phyloP scores from a whole-genome alignment of 2,113 vertebrate species.

The Amazona vittata region DNA sequence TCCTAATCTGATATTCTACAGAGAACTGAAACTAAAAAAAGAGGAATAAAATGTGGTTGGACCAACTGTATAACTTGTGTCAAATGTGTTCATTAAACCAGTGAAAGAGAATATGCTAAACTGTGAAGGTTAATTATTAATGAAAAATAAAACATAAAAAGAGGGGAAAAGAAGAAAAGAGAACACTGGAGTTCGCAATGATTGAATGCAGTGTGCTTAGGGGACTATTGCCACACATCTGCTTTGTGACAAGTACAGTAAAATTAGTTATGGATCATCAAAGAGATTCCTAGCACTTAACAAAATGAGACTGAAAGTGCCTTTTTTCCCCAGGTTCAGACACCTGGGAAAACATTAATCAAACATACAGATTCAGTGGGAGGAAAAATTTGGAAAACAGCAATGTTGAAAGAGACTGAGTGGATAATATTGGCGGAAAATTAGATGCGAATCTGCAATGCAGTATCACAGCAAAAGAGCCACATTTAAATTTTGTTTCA shows the following conservation, averaged over 20 bases:
- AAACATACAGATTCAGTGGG: constrained; percentile 23
- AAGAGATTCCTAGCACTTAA: constrained; percentile 49
- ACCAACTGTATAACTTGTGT: not conserved
- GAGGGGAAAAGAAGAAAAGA: not conserved
- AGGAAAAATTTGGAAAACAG: constrained; percentile 45
- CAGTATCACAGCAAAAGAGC: not conserved
- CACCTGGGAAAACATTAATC: constrained; percentile 66
- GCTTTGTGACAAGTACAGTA: constrained; percentile 58
- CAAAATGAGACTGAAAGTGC: constrained; percentile 47
- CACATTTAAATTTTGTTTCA: not conserved
- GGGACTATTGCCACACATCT: constrained; percentile 36
- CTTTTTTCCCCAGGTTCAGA: constrained; percentile 41
- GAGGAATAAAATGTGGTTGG: not conserved
- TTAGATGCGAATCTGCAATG: not conserved
- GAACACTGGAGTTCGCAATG: not conserved
- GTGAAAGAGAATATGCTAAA: not conserved
- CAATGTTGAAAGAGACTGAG: constrained; percentile 7
- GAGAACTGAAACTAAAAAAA: not conserved
- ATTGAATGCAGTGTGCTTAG: constrained; percentile 2
- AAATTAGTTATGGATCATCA: constrained; percentile 69
- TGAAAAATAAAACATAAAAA: not conserved
- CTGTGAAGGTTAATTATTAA: constrained; percentile 11
- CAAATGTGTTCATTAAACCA: not conserved
- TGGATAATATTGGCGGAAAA: constrained; percentile 22
- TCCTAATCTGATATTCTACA: not conserved